phyloP scores from a whole-genome alignment of 2,113 vertebrate genomes.

The Todiramphus saurophagus region DNA sequence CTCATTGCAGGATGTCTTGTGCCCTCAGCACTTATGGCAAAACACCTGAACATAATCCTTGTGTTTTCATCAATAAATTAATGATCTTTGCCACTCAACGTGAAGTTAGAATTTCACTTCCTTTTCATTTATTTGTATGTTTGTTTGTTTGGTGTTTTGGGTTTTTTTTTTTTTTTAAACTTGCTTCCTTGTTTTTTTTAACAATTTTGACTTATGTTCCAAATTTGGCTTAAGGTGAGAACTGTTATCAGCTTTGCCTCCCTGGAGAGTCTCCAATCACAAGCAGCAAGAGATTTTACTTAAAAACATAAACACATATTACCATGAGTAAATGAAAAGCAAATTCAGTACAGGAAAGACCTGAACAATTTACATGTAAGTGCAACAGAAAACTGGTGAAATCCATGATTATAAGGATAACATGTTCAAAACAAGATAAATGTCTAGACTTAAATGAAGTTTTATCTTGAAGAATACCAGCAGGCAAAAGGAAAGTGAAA shows the following conservation, averaged over 20 bases:
- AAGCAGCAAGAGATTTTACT: background rate
- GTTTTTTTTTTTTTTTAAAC: background rate
- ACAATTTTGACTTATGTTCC: background rate
- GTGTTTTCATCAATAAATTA: background rate
- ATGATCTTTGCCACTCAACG: background rate
- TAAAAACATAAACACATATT: background rate
- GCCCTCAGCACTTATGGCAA: background rate
- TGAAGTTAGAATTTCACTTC: background rate
- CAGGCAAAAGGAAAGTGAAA: background rate
- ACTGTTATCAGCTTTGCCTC: constrained; percentile 8
- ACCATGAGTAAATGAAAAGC: background rate
- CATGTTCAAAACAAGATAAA: background rate
- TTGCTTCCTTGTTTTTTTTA: background rate
- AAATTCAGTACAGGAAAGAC: background rate
- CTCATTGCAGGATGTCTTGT: background rate
- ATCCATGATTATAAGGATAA: background rate
- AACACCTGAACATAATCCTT: background rate
- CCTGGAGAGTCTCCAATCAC: background rate
- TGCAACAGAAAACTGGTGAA: background rate
- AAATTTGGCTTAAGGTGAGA: background rate
- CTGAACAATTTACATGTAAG: background rate
- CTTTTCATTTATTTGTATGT: background rate
- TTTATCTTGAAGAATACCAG: background rate
- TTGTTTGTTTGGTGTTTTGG: background rate
- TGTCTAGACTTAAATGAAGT: background rate